phyloP scores from a whole-genome alignment of 2,888 invertebrate species.

The Cerastis leucographa region DNA sequence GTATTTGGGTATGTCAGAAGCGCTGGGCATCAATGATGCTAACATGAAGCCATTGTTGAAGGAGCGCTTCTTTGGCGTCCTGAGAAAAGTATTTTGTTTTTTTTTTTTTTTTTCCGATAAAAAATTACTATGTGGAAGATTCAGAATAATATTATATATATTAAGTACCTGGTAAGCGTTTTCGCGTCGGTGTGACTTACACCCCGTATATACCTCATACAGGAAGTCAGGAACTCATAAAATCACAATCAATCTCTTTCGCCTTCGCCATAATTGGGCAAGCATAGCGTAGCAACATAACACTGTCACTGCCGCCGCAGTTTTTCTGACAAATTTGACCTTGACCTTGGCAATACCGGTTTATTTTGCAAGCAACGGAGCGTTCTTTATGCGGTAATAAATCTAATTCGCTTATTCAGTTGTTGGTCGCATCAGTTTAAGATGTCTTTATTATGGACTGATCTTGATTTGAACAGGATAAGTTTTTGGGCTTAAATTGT shows the following conservation, averaged over 20 bases:
- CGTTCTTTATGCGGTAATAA: slow-evolving; percentile 40
- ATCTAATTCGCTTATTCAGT: slow-evolving; percentile 28
- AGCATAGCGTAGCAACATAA: slow-evolving; percentile 34
- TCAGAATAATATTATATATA: too few relatives aligned
- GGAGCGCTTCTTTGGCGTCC: too few relatives aligned
- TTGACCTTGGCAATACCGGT: slow-evolving; percentile 58
- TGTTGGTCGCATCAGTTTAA: slow-evolving; percentile 17
- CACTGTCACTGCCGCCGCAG: slow-evolving; percentile 29
- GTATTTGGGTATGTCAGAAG: too few relatives aligned
- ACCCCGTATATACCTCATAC: neutral
- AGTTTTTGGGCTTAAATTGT: neutral
- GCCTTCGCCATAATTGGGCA: slow-evolving; percentile 1
- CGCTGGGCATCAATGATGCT: too few relatives aligned
- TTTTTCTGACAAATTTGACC: slow-evolving; percentile 37
- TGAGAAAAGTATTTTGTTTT: too few relatives aligned
- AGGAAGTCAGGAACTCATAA: slow-evolving; percentile 4
- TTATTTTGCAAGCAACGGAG: slow-evolving; percentile 50
- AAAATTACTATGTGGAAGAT: too few relatives aligned
- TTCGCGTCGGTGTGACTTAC: too few relatives aligned
- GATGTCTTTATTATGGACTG: neutral
- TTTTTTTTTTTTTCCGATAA: too few relatives aligned
- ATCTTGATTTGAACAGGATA: neutral
- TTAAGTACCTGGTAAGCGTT: too few relatives aligned
- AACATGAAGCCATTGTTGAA: too few relatives aligned
- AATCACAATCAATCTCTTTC: slow-evolving; percentile 5